Evolutionary conservation across 2,113 vertebrate species (phyloP).

Genomic region (Varanus komodoensis): DNA sequence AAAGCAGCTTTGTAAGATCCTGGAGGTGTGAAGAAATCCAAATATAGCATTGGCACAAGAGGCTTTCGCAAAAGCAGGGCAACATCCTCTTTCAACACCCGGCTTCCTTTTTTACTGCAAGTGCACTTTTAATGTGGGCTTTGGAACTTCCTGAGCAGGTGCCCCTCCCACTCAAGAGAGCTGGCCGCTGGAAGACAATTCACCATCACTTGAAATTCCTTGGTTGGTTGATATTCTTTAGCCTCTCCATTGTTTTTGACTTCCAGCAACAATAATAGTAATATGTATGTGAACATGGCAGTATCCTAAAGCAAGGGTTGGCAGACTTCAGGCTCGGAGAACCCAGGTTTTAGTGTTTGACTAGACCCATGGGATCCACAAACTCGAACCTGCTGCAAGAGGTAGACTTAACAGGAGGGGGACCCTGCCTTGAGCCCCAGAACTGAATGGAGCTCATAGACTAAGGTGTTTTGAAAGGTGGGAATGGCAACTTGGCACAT

Average conservation of each 20-base stretch:
- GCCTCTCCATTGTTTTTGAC: no score
- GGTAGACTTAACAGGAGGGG: no score
- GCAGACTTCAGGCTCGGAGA: neutral
- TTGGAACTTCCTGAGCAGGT: neutral
- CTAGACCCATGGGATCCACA: neutral
- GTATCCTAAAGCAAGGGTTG: no score
- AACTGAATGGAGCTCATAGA: no score
- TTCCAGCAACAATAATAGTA: neutral
- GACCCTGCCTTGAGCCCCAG: no score
- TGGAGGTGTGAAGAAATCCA: conserved; percentile 22
- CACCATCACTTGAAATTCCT: neutral
- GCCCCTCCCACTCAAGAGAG: neutral
- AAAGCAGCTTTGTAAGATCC: neutral
- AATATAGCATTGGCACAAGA: neutral
- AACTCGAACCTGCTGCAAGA: neutral
- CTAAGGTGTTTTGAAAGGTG: neutral
- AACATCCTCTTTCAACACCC: conserved; percentile 19
- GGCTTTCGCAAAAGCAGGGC: neutral
- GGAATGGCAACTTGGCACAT: neutral
- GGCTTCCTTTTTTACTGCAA: neutral
- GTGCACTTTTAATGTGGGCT: neutral
- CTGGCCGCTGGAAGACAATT: neutral
- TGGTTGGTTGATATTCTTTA: neutral
- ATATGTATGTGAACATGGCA: neutral
- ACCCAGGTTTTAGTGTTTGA: neutral